Base-by-base conservation (phyloP, 2,113 vertebrate species). In the Jaculus jaculus region DNA sequence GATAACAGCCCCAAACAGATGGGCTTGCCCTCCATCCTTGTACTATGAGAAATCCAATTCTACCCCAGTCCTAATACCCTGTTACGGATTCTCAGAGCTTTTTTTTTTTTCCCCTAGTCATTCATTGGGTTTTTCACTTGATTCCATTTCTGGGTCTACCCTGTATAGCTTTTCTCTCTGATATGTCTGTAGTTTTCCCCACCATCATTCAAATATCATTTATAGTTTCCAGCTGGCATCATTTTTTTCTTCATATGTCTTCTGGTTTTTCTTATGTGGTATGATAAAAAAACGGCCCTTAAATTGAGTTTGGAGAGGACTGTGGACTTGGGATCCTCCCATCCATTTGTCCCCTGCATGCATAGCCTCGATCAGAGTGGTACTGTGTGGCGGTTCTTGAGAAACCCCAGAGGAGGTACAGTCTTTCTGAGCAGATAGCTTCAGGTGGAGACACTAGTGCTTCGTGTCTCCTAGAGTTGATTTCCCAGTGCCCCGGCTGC, bases 231-330 rank as follows among this genome's bases (percentile, higher is more conserved):
- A 28, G 32, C 51, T 94, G 51, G 23, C 60, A 34, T 37, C 60
- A 34, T 37, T 47, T 47, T 47, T 47, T 47, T 47, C 42, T 47
- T 47, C 42, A 47, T 47, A 47, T 28, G 10, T 66, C 7, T 66
- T 28, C 8, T 28, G 9, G 5, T 90, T 65, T 74, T 68, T 71
- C 23, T 10, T 75, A 30, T 42, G 28, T 87, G 84, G 87, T n/a
- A 37, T 20, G 37, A 82, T 63, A 94, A 32, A 94, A 94, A 84
- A 93, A 65, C 15, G 37, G 32, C 26, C 73, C 51, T 80, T 18
- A 34, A 32, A 10, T 12, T 94, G 77, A 91, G 60, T 93, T 90
- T 42, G 58, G 84, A 72, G 39, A 78, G 30, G 68, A 90, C 75
- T 34, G 42, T 9, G 23, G 37, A 66, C n/a, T 16, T 77, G 54